phyloP scores from a whole-genome alignment of 2,888 invertebrate genomes.

The Melipona beecheii region DNA sequence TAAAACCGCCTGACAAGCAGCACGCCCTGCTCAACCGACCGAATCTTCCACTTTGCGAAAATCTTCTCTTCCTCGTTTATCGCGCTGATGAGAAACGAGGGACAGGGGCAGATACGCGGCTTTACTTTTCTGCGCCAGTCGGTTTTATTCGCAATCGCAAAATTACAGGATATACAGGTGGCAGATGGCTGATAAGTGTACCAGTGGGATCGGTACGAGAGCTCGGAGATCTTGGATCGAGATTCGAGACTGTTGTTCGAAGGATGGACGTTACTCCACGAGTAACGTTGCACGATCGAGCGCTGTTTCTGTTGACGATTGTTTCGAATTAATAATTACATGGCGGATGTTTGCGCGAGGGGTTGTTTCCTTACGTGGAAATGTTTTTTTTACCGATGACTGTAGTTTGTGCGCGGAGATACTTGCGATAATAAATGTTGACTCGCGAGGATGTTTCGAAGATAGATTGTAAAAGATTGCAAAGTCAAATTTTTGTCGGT shows the following conservation, averaged over 20 bases:
- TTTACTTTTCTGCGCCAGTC: neutral
- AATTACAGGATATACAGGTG: slow-evolving; percentile 12
- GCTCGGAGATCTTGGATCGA: neutral
- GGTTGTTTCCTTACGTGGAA: too few species aligned
- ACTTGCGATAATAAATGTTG: too few species aligned
- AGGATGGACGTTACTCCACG: neutral
- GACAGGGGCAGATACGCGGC: neutral
- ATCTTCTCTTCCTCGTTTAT: slow-evolving; percentile 32
- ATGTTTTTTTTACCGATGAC: too few species aligned
- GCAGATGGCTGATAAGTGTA: slow-evolving; percentile 10
- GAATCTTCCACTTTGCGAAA: slow-evolving; percentile 46
- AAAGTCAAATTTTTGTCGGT: too few species aligned
- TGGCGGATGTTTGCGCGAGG: too few species aligned
- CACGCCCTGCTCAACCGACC: slow-evolving; percentile 54
- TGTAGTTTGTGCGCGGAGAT: too few species aligned
- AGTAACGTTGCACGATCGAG: too few species aligned
- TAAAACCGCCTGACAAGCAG: slow-evolving; percentile 59
- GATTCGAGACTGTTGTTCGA: neutral
- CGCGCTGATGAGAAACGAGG: slow-evolving; percentile 21
- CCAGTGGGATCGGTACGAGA: neutral
- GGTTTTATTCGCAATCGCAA: neutral
- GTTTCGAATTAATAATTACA: neutral
- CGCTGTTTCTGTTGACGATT: neutral
- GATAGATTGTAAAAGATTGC: too few species aligned
- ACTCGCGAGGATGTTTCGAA: too few species aligned